These are phyloP conservation scores for Xiphophorus couchianus DNA, from an alignment of 2,113 vertebrate species.

Conservation along the genomic window DNA sequence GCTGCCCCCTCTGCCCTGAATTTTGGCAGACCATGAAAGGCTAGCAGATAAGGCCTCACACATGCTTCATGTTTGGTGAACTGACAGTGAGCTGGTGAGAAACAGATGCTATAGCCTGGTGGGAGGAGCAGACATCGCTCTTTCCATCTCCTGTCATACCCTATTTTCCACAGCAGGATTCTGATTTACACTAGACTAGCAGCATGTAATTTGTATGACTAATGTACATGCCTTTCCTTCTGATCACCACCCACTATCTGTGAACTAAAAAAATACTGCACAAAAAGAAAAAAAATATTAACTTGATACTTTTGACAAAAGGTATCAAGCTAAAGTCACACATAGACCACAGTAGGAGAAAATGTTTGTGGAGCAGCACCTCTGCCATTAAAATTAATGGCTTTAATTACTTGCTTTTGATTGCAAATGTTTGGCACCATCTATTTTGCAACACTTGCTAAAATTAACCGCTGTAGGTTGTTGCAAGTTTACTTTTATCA, in stretches of 20 bases:
- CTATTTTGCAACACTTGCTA: slow-evolving; percentile 16
- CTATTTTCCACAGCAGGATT: slow-evolving; percentile 46
- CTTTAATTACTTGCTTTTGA: slow-evolving; percentile 48
- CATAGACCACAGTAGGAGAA: slow-evolving; percentile 5
- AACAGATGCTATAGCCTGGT: slow-evolving; percentile 61
- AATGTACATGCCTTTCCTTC: slow-evolving; percentile 35
- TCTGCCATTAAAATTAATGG: slow-evolving; percentile 38
- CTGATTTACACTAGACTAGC: slow-evolving; percentile 52
- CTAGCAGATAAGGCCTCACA: slow-evolving; percentile 61
- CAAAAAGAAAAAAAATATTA: slow-evolving; percentile 16
- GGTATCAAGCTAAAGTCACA: slow-evolving; percentile 32
- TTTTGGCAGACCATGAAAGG: slow-evolving; percentile 71
- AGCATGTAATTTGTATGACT: slow-evolving; percentile 64
- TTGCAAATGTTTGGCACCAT: slow-evolving; percentile 5
- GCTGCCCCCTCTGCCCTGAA: slow-evolving; percentile 36
- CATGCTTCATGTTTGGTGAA: slow-evolving; percentile 60
- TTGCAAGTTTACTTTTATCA: background rate
- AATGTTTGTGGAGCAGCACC: slow-evolving; percentile 30
- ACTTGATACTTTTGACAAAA: slow-evolving; percentile 18
- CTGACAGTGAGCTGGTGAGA: slow-evolving; percentile 49
- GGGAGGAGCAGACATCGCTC: slow-evolving; percentile 57
- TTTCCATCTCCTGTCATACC: slow-evolving; percentile 52
- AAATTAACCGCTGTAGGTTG: background rate
- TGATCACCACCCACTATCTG: background rate
- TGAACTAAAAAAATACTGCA: slow-evolving; percentile 18